Evolutionary conservation across 2,888 invertebrate genomes (phyloP), one percentile per base, ranked within the genome.

Genomic region (Conomelus anceps): DNA sequence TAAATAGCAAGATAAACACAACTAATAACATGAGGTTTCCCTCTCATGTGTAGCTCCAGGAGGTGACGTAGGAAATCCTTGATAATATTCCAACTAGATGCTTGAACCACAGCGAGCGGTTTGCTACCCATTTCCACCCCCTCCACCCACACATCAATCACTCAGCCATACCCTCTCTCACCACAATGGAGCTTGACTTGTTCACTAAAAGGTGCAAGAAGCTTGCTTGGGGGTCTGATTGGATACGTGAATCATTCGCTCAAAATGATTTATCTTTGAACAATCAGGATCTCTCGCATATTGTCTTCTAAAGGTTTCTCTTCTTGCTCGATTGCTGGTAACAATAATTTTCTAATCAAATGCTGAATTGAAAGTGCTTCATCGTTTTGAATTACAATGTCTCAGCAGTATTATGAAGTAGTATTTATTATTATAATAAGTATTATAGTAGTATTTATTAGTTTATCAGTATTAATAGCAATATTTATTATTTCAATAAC

Each of bases 1-100:
- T 24, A 26, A 26, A 86, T 86, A 86, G 24, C 86, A 86, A 86
- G 86, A 86, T 86, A 86, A 86, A 86, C 86, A 86, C 26, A 86
- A 29, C 24, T 86, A 86, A 86, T 86, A 29, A 86, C 86, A 23
- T 85, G 85, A 24, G 23, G 86, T 86, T 86, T 26, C 86, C 86
- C 86, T 22, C n/a, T 63, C 63, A 63, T 63, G 63, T 63, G 6
- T n/a, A 63, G 63, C 63, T n/a, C 63, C 63, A n/a, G 63, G 63
- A n/a, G 63, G 63, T 63, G 63, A 63, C n/a, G 63, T 6, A 63
- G 63, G 63, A 63, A 63, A 63, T 63, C 63, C 20, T n/a, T 63
- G 63, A 63, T 63, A 63, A 63, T 63, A 63, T 63, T 63, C 63
- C 13, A 13, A 63, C 63, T 63, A 63, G 63, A n/a, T 63, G 63